A percentile compares a stretch with the other conserved stretches of the same genome.
Conservation (phyloP, 2,888 invertebrate species). For the Fragum sueziense region DNA sequence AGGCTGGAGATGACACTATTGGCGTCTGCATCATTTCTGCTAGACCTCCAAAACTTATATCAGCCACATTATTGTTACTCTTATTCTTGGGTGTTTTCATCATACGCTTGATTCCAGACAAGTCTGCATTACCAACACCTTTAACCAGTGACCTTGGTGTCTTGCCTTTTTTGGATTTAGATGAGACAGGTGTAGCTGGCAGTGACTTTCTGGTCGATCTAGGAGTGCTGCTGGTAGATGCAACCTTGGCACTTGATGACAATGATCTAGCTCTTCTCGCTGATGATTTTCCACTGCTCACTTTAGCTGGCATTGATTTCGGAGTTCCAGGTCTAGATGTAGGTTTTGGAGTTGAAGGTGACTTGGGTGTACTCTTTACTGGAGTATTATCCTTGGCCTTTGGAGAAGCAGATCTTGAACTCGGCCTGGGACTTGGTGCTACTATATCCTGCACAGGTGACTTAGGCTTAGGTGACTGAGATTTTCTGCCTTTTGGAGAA, state of each 20-base stretch:
- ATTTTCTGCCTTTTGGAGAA: slow-evolving; percentile 19
- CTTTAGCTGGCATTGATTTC: slow-evolving; percentile 17
- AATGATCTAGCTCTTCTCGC: not conserved
- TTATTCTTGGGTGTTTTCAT: slow-evolving; percentile 40
- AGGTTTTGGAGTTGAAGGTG: slow-evolving; percentile 5
- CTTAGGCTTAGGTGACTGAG: slow-evolving; percentile 8
- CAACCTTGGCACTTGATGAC: slow-evolving; percentile 5
- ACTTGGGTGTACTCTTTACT: not conserved
- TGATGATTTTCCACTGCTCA: not conserved
- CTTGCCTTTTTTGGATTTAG: slow-evolving; percentile 12
- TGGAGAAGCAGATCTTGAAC: slow-evolving; percentile 19
- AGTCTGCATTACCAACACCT: slow-evolving; percentile 42
- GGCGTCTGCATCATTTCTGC: slow-evolving; percentile 65
- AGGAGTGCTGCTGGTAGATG: not conserved
- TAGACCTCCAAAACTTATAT: slow-evolving; percentile 64
- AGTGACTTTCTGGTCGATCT: slow-evolving; percentile 34
- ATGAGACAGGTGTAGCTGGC: slow-evolving; percentile 5
- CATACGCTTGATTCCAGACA: slow-evolving; percentile 53
- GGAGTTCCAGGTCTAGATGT: not conserved
- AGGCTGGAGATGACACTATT: slow-evolving; percentile 51
- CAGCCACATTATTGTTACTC: slow-evolving; percentile 41
- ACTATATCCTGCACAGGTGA: not conserved
- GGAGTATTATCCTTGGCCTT: slow-evolving; percentile 1
- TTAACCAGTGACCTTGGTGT: slow-evolving; percentile 6
- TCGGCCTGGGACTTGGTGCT: not conserved